phyloP scores from a whole-genome alignment of 2,888 invertebrate genomes.

The Noctuana brunneofusca region DNA sequence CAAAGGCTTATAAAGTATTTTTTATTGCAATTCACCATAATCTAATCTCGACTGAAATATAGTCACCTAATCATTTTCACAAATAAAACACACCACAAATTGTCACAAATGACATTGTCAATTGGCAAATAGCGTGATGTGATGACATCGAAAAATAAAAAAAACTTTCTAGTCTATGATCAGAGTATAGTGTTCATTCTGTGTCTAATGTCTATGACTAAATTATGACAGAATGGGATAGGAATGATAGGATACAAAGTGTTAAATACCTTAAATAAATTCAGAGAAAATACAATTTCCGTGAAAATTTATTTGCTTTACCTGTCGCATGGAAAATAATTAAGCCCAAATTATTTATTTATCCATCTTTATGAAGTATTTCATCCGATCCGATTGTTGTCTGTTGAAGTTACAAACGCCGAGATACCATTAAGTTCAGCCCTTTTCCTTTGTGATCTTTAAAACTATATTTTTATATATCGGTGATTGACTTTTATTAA shows the following conservation, averaged over 20 bases:
- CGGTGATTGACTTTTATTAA: slow-evolving; percentile 9
- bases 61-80: too few relatives aligned
- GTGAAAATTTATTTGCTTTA: slow-evolving; percentile 11
- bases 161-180: too few relatives aligned
- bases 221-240: slow-evolving; percentile 20
- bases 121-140: too few relatives aligned
- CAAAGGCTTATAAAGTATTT: too few relatives aligned
- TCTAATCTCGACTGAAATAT: too few relatives aligned
- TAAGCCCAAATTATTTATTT: not conserved
- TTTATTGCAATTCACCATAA: too few relatives aligned
- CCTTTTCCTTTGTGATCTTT: slow-evolving; percentile 79
- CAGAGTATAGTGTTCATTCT: too few relatives aligned
- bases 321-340: not conserved
- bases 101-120: too few relatives aligned
- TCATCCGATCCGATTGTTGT: not conserved
- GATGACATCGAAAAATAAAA: too few relatives aligned
- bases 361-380: slow-evolving; percentile 1
- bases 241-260: slow-evolving; percentile 5
- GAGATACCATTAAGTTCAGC: slow-evolving; percentile 39
- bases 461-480: slow-evolving; percentile 48
- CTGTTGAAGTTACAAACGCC: slow-evolving; percentile 18
- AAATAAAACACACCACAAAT: too few relatives aligned
- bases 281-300: slow-evolving; percentile 8
- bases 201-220: not conserved
- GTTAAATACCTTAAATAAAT: slow-evolving; percentile 1